Base-by-base conservation (phyloP, 2,888 invertebrate species). In the Agelastica alni region DNA sequence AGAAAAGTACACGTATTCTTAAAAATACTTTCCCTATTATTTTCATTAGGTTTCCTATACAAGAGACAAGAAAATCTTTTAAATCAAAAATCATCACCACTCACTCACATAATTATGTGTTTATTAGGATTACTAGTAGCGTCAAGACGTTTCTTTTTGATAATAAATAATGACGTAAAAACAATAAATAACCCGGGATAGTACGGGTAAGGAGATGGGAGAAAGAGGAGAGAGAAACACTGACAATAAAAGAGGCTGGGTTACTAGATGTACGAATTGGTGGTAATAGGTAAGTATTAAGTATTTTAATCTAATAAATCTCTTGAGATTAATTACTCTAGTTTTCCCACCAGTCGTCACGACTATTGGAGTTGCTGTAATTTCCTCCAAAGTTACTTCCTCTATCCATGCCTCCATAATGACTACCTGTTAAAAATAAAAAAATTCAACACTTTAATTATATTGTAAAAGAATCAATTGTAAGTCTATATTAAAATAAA, bases 321-420 rank as follows among this genome's bases (percentile, higher is more conserved):
- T 52, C 26, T 31, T 12, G 45, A 39, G 26, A 26, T 34, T 66
- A 70, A 58, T 70, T 72, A 49, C 13, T 41, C 26, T 49, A 47
- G 12, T 53, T 73, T 72, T 75, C 74, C 77, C 77, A 75, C 61
- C 75, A 75, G 62, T 77, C 75, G 55, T 75, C 74, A 45, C 70
- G 70, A 59, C 66, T 69, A 57, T 68, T 69, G 60, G 64, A 58
- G 49, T 62, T 65, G 57, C 64, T 71, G 68, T 77, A 75, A 56
- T 73, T 75, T 37, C 77, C 76, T 41, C 77, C 76, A 56, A 73
- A 76, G 61, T 71, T 74, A 51, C 72, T 69, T 51, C 75, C 75
- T 66, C 76, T 69, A 58, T 76, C 76, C 53, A 70, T 64, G 49
- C 63, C 64, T 16, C 65, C 63, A 57, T 68, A 68, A 51, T 65